Conservation (phyloP, 2,888 invertebrate species). For the Anorthoa munda region DNA sequence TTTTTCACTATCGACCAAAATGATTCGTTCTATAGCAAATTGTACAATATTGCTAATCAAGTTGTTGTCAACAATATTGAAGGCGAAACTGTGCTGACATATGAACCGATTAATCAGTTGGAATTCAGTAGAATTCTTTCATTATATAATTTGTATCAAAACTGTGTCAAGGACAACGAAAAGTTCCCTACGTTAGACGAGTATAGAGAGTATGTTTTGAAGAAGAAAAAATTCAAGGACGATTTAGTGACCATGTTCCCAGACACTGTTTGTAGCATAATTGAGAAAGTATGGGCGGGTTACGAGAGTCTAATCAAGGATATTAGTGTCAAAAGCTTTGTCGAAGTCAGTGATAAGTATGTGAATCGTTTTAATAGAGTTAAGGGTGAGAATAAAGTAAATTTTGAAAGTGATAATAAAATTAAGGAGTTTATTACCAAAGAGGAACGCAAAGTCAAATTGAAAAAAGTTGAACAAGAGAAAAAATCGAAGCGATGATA, state of each 20-base stretch:
- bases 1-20: constrained; percentile 31
- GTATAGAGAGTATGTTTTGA: constrained; percentile 24
- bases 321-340: constrained; percentile 8
- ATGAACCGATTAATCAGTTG: constrained; percentile 23
- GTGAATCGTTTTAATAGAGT: constrained; percentile 1
- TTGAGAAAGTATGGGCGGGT: constrained; percentile 11
- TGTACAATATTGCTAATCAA: background rate
- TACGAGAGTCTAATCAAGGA: constrained; percentile 13
- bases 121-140: constrained; percentile 35
- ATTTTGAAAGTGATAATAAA: constrained; percentile 21
- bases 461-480: constrained; percentile 2
- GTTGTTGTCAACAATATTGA: constrained; percentile 20
- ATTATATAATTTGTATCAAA: constrained; percentile 25
- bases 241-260: constrained; percentile 37
- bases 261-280: background rate
- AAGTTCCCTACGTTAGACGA: constrained; percentile 28
- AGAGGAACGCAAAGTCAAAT: constrained; percentile 40
- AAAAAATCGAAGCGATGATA: no score
- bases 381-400: constrained; percentile 20
- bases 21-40: constrained; percentile 19
- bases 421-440: background rate
- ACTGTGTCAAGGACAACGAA: constrained; percentile 18
- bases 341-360: constrained; percentile 1
- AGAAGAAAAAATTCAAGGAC: constrained; percentile 25
- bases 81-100: constrained; percentile 9